Base-by-base conservation (phyloP, 2,888 invertebrate genomes). In the Hipparchia semele region DNA sequence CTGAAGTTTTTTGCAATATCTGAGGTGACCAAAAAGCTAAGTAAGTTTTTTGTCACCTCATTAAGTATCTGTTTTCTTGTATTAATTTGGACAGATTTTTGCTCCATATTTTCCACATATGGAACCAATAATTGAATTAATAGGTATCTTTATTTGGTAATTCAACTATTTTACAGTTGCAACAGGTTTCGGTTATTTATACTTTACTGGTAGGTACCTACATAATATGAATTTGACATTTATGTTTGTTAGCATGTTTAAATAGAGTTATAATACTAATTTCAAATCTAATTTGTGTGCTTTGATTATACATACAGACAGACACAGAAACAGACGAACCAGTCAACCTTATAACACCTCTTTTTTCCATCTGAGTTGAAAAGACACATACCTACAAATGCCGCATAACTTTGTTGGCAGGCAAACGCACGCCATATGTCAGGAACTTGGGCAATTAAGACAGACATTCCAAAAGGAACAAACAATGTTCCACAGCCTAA, bases 401-500 rank as follows among this genome's bases (percentile, higher is more conserved):
- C 9, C 58, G 7, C 23, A 13, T 23, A 1, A 9, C 58, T 58
- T 23, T 13, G 58, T 58, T 13, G 53, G 53, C 12, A 4, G 10
- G 2, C 53, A 54, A 2, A 58, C 23, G 7, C 23, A 58, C 58
- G 12, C 49, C 8, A 65, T 33, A 33, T 51, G 33, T 33, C 65
- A 53, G 53, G 33, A 51, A 53, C 23, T 53, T 33, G 23, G 9
- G 51, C 51, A 51, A 65, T 53, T 65, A 64, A 51, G 64, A 51
- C 51, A 51, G 13, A 51, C 64, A n/a, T 64, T 53, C 46, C 51
- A 65, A 51, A 65, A 56, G 39, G 13, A 9, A 56, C 45, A 58
- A 46, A 67, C 60, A 64, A 54, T 56, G 70, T 70, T 54, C 6
- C 45, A 49, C 62, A 56, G 56, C 69, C 13, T 70, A 70, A 70